phyloP scores from a whole-genome alignment of 2,113 vertebrate species.

The Cariama cristata region DNA sequence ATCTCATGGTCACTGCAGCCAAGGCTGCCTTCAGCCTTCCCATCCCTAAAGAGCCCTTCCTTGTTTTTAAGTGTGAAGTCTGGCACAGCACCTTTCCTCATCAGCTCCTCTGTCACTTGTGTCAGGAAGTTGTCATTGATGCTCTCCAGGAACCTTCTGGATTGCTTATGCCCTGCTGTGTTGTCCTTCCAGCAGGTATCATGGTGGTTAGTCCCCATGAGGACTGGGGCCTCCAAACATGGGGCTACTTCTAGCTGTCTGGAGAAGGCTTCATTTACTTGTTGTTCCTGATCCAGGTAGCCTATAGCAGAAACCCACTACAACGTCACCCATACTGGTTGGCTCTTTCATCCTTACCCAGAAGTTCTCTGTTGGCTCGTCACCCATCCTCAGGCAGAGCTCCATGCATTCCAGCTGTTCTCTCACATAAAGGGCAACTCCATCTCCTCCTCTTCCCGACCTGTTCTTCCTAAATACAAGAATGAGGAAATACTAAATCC shows the following conservation, averaged over 20 bases:
- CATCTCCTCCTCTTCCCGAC: not conserved
- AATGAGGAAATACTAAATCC: not conserved
- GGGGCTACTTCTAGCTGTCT: not conserved
- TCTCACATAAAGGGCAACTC: not conserved
- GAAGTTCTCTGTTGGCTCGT: not conserved
- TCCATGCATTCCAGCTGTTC: not conserved
- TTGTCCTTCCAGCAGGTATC: not conserved
- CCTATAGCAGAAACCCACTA: not conserved
- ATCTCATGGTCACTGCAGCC: not conserved
- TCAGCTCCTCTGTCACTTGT: not conserved
- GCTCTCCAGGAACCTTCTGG: not conserved
- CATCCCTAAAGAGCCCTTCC: not conserved
- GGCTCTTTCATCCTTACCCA: not conserved
- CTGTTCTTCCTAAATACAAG: not conserved
- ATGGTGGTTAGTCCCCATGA: not conserved
- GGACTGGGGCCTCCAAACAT: not conserved
- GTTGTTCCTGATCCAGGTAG: not conserved
- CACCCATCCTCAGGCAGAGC: not conserved
- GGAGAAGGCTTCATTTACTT: not conserved
- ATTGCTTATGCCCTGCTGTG: not conserved
- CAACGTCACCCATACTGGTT: not conserved
- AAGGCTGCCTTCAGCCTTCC: not conserved
- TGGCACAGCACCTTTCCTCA: not conserved
- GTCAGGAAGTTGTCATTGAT: not conserved
- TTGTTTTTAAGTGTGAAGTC: not conserved